A percentile compares a stretch with the other conserved stretches of the same genome.
Conservation (phyloP, 2,113 vertebrate genomes). For the Cephalophus harveyi region DNA sequence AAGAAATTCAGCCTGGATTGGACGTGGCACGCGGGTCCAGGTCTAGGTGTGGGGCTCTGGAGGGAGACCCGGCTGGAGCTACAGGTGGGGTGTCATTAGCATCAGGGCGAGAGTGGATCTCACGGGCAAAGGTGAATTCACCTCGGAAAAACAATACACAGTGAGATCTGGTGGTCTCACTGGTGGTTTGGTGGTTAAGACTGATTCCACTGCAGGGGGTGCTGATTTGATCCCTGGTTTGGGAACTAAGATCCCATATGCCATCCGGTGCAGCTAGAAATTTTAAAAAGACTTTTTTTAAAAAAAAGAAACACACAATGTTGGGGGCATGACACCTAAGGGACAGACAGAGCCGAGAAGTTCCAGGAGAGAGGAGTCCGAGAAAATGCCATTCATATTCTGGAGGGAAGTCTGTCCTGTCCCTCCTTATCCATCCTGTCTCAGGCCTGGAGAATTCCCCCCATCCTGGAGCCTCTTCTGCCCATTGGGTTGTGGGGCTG, state of each 20-base stretch:
- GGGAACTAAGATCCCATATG: not conserved
- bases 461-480: not conserved
- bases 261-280: not conserved
- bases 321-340: fast-evolving
- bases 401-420: not conserved
- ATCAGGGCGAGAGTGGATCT: not conserved
- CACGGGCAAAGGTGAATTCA: not conserved
- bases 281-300: not conserved
- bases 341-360: not conserved
- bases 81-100: not conserved
- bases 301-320: not conserved
- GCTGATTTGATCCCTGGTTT: not conserved
- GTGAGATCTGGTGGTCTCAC: not conserved
- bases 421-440: not conserved
- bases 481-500: fast-evolving
- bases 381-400: not conserved
- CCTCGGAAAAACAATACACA: not conserved
- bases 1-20: not conserved
- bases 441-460: not conserved
- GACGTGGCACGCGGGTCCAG: fast-evolving
- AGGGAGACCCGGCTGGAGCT: not conserved
- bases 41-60: not conserved
- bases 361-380: not conserved
- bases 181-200: not conserved
- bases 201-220: not conserved